phyloP scores from a whole-genome alignment of 92 coral and sea anemone species.

The Zoanthus sociatus region DNA sequence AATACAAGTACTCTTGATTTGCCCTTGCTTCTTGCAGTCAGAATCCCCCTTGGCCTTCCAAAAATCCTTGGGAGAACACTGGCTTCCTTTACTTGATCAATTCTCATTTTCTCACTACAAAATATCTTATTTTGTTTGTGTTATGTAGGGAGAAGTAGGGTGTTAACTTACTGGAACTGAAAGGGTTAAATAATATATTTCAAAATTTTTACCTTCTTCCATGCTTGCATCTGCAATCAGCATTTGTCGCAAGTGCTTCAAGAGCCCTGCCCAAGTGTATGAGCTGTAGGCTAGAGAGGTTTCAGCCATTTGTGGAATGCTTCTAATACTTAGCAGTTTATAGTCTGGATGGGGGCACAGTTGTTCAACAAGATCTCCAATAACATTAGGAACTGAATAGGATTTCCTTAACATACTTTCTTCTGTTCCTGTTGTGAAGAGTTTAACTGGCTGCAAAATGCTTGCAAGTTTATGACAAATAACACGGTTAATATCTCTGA shows the following conservation, averaged over 20 bases:
- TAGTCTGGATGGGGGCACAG: slow-evolving; percentile 96
- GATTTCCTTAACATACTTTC: slow-evolving; percentile 58
- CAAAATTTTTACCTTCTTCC: slow-evolving; percentile 86
- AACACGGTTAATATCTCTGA: slow-evolving; percentile 92
- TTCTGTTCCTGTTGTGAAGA: slow-evolving; percentile 67
- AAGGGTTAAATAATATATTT: neutral
- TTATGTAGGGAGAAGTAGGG: too few relatives aligned
- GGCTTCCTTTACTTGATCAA: too few relatives aligned
- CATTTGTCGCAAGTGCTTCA: slow-evolving; percentile 96
- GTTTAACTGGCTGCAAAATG: slow-evolving; percentile 85
- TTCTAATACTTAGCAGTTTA: slow-evolving; percentile 84
- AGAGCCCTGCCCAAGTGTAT: slow-evolving; percentile 88
- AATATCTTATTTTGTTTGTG: too few relatives aligned
- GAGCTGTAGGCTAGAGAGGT: slow-evolving; percentile 91
- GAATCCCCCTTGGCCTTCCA: too few relatives aligned
- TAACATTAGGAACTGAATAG: slow-evolving; percentile 64
- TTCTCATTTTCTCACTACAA: too few relatives aligned
- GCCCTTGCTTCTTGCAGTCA: too few relatives aligned
- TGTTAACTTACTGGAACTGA: too few relatives aligned
- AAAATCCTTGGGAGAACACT: too few relatives aligned
- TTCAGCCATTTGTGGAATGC: slow-evolving; percentile 94
- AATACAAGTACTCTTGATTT: too few relatives aligned
- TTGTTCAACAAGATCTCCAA: slow-evolving; percentile 89
- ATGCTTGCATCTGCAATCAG: slow-evolving; percentile 98
- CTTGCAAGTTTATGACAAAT: slow-evolving; percentile 93